phyloP scores from a whole-genome alignment of 92 coral and sea anemone species.

The Desmophyllum pertusum region DNA sequence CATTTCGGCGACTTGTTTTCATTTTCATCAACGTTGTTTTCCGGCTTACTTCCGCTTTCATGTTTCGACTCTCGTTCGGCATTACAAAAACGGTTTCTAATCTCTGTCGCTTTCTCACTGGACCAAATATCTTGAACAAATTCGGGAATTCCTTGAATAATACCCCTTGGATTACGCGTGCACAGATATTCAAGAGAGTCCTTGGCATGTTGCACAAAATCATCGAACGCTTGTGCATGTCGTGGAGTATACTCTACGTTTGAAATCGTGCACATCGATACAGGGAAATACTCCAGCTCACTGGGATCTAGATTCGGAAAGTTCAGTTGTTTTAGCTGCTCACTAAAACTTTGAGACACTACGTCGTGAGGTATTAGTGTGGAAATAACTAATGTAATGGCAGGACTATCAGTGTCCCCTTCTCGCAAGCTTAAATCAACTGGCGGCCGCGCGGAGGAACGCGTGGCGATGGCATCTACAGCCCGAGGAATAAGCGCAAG shows the following conservation, averaged over 20 bases:
- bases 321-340: not conserved
- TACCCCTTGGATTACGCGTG: conserved; percentile 4
- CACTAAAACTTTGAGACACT: not conserved
- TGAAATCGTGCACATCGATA: not conserved
- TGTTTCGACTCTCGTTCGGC: not conserved
- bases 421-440: not conserved
- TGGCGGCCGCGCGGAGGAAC: not conserved
- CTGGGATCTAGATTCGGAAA: not conserved
- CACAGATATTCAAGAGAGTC: not conserved
- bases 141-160: not conserved
- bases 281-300: not conserved
- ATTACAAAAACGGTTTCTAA: not conserved
- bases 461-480: not conserved
- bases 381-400: not conserved
- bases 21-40: not conserved
- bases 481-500: not conserved
- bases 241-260: not conserved
- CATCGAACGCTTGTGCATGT: not conserved
- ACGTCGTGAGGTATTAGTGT: not conserved
- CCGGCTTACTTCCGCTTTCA: not conserved
- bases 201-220: not conserved
- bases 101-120: not conserved
- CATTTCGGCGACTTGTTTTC: not conserved
- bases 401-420: not conserved
- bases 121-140: conserved; percentile 44